These are phyloP conservation scores for Drosophila phalerata DNA, from an alignment of 2,888 invertebrate genomes.

Conservation along the genomic window DNA sequence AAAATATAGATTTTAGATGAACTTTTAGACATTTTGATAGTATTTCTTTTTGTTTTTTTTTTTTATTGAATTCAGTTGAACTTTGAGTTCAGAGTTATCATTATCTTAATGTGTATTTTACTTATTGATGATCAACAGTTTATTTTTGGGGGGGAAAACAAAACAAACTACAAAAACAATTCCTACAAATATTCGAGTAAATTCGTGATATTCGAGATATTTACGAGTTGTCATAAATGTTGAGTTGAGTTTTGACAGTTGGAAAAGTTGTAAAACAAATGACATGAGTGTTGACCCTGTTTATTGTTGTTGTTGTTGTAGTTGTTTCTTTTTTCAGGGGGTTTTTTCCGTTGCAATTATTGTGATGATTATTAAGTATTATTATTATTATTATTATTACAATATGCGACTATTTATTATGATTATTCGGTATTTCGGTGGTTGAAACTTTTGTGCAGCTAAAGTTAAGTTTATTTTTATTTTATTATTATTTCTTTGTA, in stretches of 20 bases:
- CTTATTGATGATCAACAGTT: conserved; percentile 11
- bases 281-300: conserved; percentile 52
- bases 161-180: neutral
- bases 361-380: conserved; percentile 32
- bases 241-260: conserved; percentile 11
- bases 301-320: conserved; percentile 17
- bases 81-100: conserved; percentile 16
- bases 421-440: conserved; percentile 30
- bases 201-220: conserved; percentile 6
- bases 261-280: conserved; percentile 31
- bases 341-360: conserved; percentile 48
- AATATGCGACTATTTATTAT: conserved; percentile 41
- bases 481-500: no score
- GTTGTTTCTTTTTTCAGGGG: conserved; percentile 19
- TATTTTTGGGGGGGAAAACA: neutral
- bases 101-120: conserved; percentile 7
- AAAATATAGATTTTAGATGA: neutral
- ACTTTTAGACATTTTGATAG: neutral
- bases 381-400: conserved; percentile 32
- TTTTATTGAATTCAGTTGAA: conserved; percentile 15
- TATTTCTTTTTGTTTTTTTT: no score
- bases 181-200: neutral
- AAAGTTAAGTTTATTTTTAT: conserved; percentile 8
- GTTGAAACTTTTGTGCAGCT: conserved; percentile 16
- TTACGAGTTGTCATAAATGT: conserved; percentile 28